Base-by-base conservation (phyloP, 2,888 invertebrate species). In the Lochmaea crataegi region DNA sequence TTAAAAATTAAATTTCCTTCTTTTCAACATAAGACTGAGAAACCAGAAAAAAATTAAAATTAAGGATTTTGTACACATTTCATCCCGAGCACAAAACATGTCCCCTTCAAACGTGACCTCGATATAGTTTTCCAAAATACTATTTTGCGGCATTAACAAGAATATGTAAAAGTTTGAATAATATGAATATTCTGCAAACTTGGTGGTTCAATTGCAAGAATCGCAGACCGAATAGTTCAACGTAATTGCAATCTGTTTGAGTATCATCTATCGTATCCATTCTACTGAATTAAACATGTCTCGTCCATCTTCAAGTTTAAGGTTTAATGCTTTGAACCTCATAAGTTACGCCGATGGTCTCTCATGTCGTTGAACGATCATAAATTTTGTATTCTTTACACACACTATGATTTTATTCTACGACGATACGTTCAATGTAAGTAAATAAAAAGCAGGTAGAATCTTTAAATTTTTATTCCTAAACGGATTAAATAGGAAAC, bases 321-420 rank as follows among this genome's bases (percentile, higher is more conserved):
- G 81, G 81, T 82, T 82, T 80, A 80, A 82, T 81, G 82, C 83
- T 82, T 80, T 82, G 81, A 83, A 82, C 82, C 79, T 81, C 81
- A 81, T 82, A 81, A 80, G 79, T 81, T 80, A 75, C 74, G 65
- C 79, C 79, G 78, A 75, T 75, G 76, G 79, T 38, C 61, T 41
- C 61, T 63, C 38, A 82, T 83, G 85, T 84, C 84, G 82, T 84
- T 85, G 84, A 84, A 84, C 84, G 85, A 83, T 85, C 79, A 83
- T 83, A 80, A 82, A 83, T 84, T 84, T 82, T 79, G 81, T 84
- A 84, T 84, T 84, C 78, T 65, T 71, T 32, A 53, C 68, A 56
- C 64, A 68, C 41, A 63, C 51, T 42, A 68, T 42, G 38, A 68
- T 65, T 68, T 71, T 67, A 77, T 80, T 79, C 78, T 74, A 79